A percentile compares a stretch with the other conserved stretches of the same genome.
Evolutionary conservation across 2,797 vertebrate species (phyloP).

Genomic region (Sarcophilus harrisii): DNA sequence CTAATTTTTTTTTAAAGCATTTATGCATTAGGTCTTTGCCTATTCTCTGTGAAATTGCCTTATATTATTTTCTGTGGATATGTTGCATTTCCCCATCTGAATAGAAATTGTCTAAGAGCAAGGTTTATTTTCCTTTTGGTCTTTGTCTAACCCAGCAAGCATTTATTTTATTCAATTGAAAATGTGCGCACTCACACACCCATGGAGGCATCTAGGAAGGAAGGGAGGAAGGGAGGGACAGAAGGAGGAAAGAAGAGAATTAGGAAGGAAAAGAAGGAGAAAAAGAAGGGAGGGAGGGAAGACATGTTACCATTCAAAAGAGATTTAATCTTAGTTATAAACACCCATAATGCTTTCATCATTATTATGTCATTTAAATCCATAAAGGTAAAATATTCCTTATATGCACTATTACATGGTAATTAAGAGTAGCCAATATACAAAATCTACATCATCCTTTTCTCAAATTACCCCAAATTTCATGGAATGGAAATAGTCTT

Average conservation of each 20-base stretch:
- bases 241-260: too few relatives aligned
- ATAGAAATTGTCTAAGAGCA: neutral
- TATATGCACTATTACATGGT: conserved; percentile 1
- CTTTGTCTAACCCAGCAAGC: neutral
- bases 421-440: neutral
- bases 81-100: neutral
- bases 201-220: too few relatives aligned
- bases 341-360: neutral
- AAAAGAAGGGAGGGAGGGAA: too few relatives aligned
- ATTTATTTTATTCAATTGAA: neutral
- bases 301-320: neutral
- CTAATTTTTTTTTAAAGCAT: neutral
- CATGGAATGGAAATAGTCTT: conserved; percentile 8
- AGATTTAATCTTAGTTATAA: neutral
- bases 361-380: neutral
- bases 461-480: neutral
- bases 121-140: neutral
- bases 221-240: too few relatives aligned
- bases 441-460: neutral
- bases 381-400: neutral
- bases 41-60: neutral
- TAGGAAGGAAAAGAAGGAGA: too few relatives aligned
- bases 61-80: neutral
- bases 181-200: neutral
- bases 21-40: neutral